Evolutionary conservation across 1,140 invertebrate species (phyloP), one percentile per base, ranked within the genome.

Genomic region (Drosophila quadrilineata): DNA sequence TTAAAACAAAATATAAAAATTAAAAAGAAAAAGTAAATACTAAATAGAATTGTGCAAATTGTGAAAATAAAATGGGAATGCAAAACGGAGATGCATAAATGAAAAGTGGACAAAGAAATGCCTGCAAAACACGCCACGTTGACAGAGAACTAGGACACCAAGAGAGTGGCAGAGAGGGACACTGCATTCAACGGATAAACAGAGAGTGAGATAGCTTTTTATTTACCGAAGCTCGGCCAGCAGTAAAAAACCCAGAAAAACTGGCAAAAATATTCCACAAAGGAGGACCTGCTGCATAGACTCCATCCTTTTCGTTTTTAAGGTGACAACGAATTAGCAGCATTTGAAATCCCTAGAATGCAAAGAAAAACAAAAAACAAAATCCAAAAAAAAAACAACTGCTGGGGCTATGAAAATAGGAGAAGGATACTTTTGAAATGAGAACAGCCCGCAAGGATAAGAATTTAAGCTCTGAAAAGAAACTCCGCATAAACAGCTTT

Each of bases 271-370:
- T 5, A 9, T n/a, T 21, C n/a, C 12, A 46, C 50, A 63, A 63
- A 56, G 36, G 35, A 21, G 24, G 36, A 31, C n/a, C n/a, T 6
- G 40, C 19, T 33, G 53, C 29, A 9, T 10, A 8, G 16, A 17
- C 3, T 50, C 35, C 16, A 59, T n/a, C 45, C 43, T 36, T 36
- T 28, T 35, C 36, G 36, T 36, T 22, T 50, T 65, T 43, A 43
- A 43, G 62, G 79, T 77, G 77, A 84, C 73, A 85, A 64, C 70
- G 74, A 85, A 85, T 84, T 84, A 85, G 70, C 79, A 60, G 49
- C 67, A 33, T 53, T 53, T 43, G 57, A 8, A 22, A 35, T 53
- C 24, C 12, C 1, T 4, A 28, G n/a, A 52, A 53, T 63, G 16
- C 33, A 8, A 19, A n/a, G 12, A 16, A 2, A 8, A 5, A 22